phyloP scores from a whole-genome alignment of 2,113 vertebrate species.

The Vulpes lagopus region DNA sequence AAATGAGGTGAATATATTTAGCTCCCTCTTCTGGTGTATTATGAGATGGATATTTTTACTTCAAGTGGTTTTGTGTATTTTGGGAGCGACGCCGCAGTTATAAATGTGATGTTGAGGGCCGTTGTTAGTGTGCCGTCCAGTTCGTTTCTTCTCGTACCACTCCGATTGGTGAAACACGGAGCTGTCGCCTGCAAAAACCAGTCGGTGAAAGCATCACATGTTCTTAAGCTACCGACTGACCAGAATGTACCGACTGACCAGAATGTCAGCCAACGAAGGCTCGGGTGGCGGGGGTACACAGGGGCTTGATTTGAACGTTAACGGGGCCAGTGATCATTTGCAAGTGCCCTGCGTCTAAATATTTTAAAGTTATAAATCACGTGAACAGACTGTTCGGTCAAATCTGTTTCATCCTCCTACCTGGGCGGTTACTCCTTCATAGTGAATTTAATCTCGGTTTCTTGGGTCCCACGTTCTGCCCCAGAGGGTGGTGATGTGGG shows the following conservation, averaged over 20 bases:
- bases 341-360: not conserved
- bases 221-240: not conserved
- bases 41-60: conserved; percentile 54
- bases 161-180: not conserved
- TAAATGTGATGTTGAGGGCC: not conserved
- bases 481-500: not conserved
- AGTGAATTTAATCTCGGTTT: not conserved
- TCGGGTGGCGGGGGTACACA: not conserved
- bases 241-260: not conserved
- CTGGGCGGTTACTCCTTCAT: not conserved
- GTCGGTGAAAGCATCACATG: not conserved
- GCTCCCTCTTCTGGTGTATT: conserved; percentile 74
- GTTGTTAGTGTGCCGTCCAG: not conserved
- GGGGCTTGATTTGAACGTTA: not conserved
- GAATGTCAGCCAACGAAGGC: not conserved
- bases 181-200: not conserved
- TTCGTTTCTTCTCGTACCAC: conserved; percentile 33
- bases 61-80: not conserved
- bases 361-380: not conserved
- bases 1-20: conserved; percentile 57
- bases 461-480: not conserved
- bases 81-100: not conserved
- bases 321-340: not conserved
- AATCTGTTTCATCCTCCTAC: not conserved
- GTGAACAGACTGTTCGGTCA: not conserved